phyloP scores from a whole-genome alignment of 2,888 invertebrate species.

The Pterobdella sp. region DNA sequence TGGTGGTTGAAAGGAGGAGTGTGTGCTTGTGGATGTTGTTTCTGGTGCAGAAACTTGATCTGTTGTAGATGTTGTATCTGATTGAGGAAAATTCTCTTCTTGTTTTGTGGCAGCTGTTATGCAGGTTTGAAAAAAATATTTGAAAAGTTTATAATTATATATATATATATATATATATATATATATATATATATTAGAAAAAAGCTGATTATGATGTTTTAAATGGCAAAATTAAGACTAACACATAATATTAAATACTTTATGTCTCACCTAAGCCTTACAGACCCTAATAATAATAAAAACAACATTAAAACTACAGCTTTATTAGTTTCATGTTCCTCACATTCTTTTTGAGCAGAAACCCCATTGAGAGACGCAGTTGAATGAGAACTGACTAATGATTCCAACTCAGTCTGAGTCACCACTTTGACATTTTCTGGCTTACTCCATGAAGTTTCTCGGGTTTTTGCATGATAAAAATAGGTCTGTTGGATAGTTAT shows the following conservation, averaged over 20 bases:
- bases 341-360: too few species aligned
- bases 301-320: background rate
- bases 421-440: constrained; percentile 64
- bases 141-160: too few species aligned
- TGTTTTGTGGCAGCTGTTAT: background rate
- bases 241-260: background rate
- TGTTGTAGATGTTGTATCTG: background rate
- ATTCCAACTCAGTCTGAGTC: constrained; percentile 54
- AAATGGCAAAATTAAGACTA: too few species aligned
- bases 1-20: background rate
- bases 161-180: too few species aligned
- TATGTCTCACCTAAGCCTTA: background rate
- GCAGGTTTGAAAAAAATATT: too few species aligned
- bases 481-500: constrained; percentile 55
- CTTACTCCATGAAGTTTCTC: constrained; percentile 93
- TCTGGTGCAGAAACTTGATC: background rate
- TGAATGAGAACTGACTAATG: constrained; percentile 43
- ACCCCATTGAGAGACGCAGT: background rate
- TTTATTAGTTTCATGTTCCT: too few species aligned
- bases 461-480: constrained; percentile 85
- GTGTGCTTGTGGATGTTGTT: background rate
- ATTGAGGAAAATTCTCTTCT: background rate
- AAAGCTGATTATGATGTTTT: too few species aligned
- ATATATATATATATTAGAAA: too few species aligned
- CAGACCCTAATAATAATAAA: background rate